Evolutionary conservation across 2,888 invertebrate genomes (phyloP).

Genomic region (Griposia aprilina): DNA sequence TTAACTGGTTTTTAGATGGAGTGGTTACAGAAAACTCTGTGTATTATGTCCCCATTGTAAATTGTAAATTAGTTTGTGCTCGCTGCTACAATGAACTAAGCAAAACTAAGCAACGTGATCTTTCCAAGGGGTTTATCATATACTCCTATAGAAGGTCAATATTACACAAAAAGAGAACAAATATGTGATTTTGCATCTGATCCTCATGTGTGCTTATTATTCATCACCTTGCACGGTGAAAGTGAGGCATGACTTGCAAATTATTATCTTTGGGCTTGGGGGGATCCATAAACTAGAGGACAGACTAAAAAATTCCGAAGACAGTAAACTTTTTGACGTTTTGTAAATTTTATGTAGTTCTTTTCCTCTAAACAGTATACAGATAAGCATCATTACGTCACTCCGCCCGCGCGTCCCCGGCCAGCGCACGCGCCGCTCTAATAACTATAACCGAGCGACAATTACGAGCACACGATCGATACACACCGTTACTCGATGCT

Average conservation of each 20-base stretch:
- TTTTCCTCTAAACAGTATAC: not conserved
- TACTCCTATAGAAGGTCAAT: not conserved
- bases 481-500: slow-evolving; percentile 67
- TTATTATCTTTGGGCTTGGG: not conserved
- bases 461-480: slow-evolving; percentile 67
- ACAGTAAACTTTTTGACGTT: not conserved
- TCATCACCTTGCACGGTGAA: not conserved
- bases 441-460: slow-evolving; percentile 64
- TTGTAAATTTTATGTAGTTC: not conserved
- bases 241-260: not conserved
- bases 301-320: not conserved
- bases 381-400: slow-evolving; percentile 52
- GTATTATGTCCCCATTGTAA: not conserved
- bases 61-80: not conserved
- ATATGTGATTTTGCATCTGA: not conserved
- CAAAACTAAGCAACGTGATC: not conserved
- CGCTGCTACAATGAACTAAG: not conserved
- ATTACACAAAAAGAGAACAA: not conserved
- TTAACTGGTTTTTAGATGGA: not conserved
- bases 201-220: not conserved
- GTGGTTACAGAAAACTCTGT: not conserved
- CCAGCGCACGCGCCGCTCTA: slow-evolving; percentile 68
- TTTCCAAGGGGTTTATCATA: not conserved
- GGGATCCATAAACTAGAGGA: not conserved
- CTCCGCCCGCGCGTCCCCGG: slow-evolving; percentile 34